Base-by-base conservation (phyloP, 2,113 vertebrate genomes). In the Oryzias javanicus region DNA sequence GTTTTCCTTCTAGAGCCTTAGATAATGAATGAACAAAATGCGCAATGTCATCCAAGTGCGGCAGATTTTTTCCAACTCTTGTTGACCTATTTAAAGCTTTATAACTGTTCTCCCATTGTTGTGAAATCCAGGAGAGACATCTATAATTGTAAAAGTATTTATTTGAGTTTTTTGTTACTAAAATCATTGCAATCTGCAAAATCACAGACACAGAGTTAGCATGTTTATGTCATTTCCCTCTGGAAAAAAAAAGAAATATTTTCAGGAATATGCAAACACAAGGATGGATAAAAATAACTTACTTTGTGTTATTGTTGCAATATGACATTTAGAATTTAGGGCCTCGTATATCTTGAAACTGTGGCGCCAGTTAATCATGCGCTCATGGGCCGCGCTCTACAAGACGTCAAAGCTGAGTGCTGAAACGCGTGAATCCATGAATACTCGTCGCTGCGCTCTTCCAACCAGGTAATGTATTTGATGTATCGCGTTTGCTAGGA, bases 311-410 rank as follows among this genome's bases (percentile, higher is more conserved):
- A 80, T 69, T 81, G 57, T 77, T 67, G 70, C 47, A 27, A 51
- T 75, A 25, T 49, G 60, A 72, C 71, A 85, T 77, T 81, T 77
- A 73, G 77, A 76, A 85, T 55, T 68, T 57, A 72, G 61, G 59
- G 80, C 59, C 60, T 73, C 49, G 57, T 72, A 72, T 67, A 78
- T 81, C 73, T 84, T 77, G 68, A 77, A 82, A 74, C 82, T 86
- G 79, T 69, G 80, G 85, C 79, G 86, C 83, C 86, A 88, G 81
- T 91, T 88, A 88, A 88, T 85, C 86, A 85, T 72, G 54, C 86
- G 80, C 85, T 89, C 87, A 86, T 70, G 51, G 73, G 62, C 60
- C 48, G 24, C 61, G 66, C 68, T 80, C 68, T 42, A 67, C 60
- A 79, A 67, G 55, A 74, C 56, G 60, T 60, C 48, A 74, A 53